Conservation (phyloP, 1,140 invertebrate species). For the Tetramorium simillimum region DNA sequence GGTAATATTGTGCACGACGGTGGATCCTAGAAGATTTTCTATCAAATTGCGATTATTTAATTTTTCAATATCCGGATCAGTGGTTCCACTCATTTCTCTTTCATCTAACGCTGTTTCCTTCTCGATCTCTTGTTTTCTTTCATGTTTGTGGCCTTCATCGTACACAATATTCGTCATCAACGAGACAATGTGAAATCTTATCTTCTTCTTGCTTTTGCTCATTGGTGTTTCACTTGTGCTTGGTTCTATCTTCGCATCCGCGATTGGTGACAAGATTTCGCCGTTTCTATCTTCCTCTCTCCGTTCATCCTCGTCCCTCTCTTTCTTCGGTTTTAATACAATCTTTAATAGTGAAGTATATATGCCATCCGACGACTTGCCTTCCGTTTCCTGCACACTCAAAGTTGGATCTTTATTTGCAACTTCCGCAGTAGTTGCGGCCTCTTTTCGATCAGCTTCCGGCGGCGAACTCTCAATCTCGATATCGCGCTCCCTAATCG, state of each 20-base stretch:
- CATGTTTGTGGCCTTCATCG: not conserved
- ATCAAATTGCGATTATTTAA: constrained; percentile 15
- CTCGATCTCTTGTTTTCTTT: not conserved
- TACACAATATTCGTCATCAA: constrained; percentile 39
- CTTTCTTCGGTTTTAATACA: not conserved
- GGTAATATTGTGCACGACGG: not conserved
- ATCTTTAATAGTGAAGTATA: not conserved
- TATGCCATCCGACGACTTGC: not conserved
- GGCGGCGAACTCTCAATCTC: not conserved
- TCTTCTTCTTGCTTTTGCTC: not conserved
- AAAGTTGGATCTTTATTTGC: constrained; percentile 2
- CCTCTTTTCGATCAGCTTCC: not conserved
- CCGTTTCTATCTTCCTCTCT: constrained; percentile 9
- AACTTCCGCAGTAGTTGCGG: not conserved
- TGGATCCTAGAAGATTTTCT: not conserved
- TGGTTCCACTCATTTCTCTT: not conserved
- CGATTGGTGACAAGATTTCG: not conserved
- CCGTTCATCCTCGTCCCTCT: not conserved
- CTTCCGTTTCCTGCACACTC: not conserved
- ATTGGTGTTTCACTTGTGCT: not conserved
- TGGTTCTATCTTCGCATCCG: not conserved
- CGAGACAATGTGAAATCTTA: constrained; percentile 45
- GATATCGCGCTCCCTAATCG: not conserved
- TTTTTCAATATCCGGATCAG: constrained; percentile 35
- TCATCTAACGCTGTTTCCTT: not conserved